phyloP scores from a whole-genome alignment of 2,113 vertebrate species.

The Micronisus gabar region DNA sequence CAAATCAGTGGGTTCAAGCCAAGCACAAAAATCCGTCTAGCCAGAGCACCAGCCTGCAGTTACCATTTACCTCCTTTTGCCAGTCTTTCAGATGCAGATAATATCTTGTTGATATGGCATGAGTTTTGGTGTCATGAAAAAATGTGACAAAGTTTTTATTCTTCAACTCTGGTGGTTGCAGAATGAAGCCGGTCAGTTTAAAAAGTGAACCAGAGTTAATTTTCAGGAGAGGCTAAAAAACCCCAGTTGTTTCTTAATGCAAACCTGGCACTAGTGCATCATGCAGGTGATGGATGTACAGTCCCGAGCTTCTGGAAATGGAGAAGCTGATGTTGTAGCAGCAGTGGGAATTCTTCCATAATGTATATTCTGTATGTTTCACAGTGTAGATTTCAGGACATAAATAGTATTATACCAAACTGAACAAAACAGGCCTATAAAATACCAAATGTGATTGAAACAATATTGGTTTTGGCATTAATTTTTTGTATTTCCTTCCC shows the following conservation, averaged over 20 bases:
- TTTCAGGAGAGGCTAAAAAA: not conserved
- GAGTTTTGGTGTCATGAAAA: not conserved
- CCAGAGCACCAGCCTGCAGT: not conserved
- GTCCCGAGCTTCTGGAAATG: not conserved
- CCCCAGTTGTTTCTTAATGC: not conserved
- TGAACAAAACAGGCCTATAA: not conserved
- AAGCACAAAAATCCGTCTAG: not conserved
- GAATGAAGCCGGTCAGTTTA: not conserved
- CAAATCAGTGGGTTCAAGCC: conserved; percentile 5
- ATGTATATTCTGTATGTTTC: not conserved
- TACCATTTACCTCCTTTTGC: not conserved
- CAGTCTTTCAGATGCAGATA: not conserved
- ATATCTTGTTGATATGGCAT: not conserved
- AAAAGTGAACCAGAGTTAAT: not conserved
- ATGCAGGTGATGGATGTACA: not conserved
- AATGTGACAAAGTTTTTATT: not conserved
- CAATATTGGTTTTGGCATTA: not conserved
- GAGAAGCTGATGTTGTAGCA: not conserved
- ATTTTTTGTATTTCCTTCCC: not conserved
- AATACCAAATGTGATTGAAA: not conserved
- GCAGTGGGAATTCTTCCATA: not conserved
- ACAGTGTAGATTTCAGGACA: not conserved
- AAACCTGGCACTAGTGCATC: not conserved
- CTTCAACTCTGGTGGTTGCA: not conserved
- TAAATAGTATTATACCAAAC: not conserved